A percentile compares a stretch with the other conserved stretches of the same genome.
These are phyloP conservation scores for Chrysochloris asiatica DNA, from an alignment of 2,113 vertebrate genomes.

Conservation along the genomic window DNA sequence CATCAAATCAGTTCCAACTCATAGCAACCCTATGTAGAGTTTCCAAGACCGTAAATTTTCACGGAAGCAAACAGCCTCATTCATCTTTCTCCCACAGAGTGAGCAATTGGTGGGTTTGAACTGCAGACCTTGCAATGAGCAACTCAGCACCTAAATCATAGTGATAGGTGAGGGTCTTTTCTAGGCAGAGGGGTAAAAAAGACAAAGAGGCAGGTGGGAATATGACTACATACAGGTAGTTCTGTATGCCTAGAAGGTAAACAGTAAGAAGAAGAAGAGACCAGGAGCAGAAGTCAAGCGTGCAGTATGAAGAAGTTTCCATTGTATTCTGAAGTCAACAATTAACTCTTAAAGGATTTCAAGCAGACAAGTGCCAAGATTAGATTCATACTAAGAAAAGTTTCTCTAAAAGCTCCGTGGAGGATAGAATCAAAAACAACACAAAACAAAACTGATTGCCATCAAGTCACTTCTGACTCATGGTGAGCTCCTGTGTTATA, in stretches of 20 bases:
- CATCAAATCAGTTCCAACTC: too few relatives aligned
- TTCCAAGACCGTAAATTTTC: too few relatives aligned
- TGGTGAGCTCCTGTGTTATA: background rate
- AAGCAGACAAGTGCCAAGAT: slow-evolving; percentile 39
- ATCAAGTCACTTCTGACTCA: background rate
- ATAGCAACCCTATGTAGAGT: too few relatives aligned
- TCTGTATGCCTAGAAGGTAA: slow-evolving; percentile 1
- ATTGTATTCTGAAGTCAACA: slow-evolving; percentile 37
- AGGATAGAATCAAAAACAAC: background rate
- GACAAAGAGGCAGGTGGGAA: too few relatives aligned
- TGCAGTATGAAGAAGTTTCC: background rate
- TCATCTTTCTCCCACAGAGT: too few relatives aligned
- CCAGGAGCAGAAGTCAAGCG: background rate
- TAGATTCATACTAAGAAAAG: slow-evolving; percentile 48
- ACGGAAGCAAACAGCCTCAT: too few relatives aligned
- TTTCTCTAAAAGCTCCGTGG: slow-evolving; percentile 19
- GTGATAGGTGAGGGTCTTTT: background rate
- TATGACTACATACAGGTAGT: too few relatives aligned
- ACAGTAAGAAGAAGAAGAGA: background rate
- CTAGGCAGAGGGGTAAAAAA: background rate
- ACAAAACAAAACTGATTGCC: background rate
- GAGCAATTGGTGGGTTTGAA: too few relatives aligned
- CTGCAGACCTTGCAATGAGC: too few relatives aligned
- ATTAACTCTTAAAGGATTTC: slow-evolving; percentile 37
- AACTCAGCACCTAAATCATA: too few relatives aligned